Evolutionary conservation across 2,888 invertebrate species (phyloP), one percentile per base, ranked within the genome.

Genomic region (Drosophila nr. perissopoda): DNA sequence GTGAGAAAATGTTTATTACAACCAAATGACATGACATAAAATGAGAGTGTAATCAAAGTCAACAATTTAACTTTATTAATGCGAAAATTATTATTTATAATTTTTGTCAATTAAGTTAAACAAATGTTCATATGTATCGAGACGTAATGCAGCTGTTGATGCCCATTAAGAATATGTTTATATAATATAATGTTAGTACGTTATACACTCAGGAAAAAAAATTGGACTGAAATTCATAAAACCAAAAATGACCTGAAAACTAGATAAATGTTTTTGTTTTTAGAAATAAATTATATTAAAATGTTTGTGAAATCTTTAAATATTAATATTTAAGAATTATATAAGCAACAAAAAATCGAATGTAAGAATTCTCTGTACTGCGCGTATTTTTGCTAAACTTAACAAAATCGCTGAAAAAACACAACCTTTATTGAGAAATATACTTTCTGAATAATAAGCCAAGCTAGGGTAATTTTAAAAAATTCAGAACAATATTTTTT

Each of bases 401-500:
- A 34, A 4, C n/a, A n/a, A n/a, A n/a, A n/a, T n/a, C n/a, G n/a
- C 7, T 18, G 6, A 16, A 36, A 36, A 18, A 2, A 18, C 6
- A 36, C 36, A 7, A 6, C 7, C 7, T 2, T 18, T 3, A 7
- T 38, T 38, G 18, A 18, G 29, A 29, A 29, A 29, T 29, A 29
- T 29, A 29, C 18, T 38, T 38, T 38, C 18, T 4, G 10, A 38
- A 18, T 18, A 38, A 38, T 38, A 18, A 7, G 7, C 18, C 7
- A 1, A n/a, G n/a, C n/a, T 10, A 21, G 21, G 3, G 2, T 3
- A n/a, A 21, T 42, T 21, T 21, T 25, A 0, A 2, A 16, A 13
- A 48, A 48, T 25, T 1, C 13, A 13, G 1, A 11, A 63, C 66
- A 60, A 42, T 27, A n/a, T n/a, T 40, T 8, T 36, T 61, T 51